These are phyloP conservation scores for Bursaphelenchus mucronatus DNA, from an alignment of 1,140 invertebrate species.

Conservation along the genomic window DNA sequence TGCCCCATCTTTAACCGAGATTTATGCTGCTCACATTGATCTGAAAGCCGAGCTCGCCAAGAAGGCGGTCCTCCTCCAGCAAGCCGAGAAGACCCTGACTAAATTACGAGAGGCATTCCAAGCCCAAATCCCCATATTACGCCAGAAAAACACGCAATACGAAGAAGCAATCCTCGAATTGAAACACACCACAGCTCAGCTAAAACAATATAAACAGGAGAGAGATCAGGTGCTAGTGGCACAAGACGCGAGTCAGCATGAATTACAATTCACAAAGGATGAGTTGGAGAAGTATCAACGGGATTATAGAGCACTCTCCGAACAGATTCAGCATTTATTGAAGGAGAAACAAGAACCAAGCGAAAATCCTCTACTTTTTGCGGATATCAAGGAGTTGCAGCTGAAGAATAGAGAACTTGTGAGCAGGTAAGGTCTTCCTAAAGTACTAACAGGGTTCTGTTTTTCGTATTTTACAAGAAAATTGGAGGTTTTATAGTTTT, in stretches of 20 bases:
- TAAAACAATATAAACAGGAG: background rate
- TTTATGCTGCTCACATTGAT: conserved; percentile 13
- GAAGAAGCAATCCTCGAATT: background rate
- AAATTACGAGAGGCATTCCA: conserved; percentile 2
- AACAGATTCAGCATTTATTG: background rate
- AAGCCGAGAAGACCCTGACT: conserved; percentile 4
- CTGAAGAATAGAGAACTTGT: conserved; percentile 8
- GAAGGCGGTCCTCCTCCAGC: background rate
- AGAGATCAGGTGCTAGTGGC: background rate
- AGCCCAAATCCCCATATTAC: background rate
- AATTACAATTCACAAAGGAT: conserved; percentile 12
- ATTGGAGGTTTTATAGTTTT: too few relatives aligned
- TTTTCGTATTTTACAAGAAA: too few relatives aligned
- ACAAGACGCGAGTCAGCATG: background rate
- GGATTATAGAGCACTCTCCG: conserved; percentile 1
- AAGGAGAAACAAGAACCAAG: background rate
- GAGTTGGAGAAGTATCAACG: conserved; percentile 11
- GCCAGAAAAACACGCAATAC: background rate
- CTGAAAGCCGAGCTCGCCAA: conserved; percentile 9
- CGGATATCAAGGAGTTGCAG: conserved; percentile 14
- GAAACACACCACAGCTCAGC: background rate
- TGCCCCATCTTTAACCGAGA: conserved; percentile 17
- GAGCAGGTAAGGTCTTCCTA: conserved; percentile 1
- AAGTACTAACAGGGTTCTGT: too few relatives aligned
- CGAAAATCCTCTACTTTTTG: background rate